Conservation (phyloP, 2,797 vertebrate species). For the Austrolebias charrua region DNA sequence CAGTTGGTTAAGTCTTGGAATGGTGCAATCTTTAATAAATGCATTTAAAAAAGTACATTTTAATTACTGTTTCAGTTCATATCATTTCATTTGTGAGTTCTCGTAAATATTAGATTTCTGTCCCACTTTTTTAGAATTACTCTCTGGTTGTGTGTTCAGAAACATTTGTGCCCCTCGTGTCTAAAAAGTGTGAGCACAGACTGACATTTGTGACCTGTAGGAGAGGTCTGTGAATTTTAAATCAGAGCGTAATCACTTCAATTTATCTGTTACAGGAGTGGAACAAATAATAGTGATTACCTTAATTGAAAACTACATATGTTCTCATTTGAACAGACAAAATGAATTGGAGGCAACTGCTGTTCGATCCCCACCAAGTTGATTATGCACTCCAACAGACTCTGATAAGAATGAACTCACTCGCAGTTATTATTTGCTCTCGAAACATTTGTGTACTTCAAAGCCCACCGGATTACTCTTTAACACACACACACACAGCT, state of each 20-base stretch:
- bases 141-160: not conserved
- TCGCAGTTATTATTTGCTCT: slow-evolving; percentile 75
- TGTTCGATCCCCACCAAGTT: slow-evolving; percentile 74
- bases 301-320: slow-evolving; percentile 83
- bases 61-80: no score
- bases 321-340: slow-evolving; percentile 79
- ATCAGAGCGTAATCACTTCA: slow-evolving; percentile 70
- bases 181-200: slow-evolving; percentile 18
- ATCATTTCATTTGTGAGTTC: no score
- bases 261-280: slow-evolving; percentile 74
- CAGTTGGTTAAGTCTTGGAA: not conserved
- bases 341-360: slow-evolving; percentile 74
- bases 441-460: slow-evolving; percentile 70
- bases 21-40: no score
- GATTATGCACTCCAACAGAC: slow-evolving; percentile 81
- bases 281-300: slow-evolving; percentile 81
- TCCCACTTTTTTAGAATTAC: not conserved
- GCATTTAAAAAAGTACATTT: no score
- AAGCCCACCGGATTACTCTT: slow-evolving; percentile 59
- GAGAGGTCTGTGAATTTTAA: slow-evolving; percentile 60
- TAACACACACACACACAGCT: slow-evolving; percentile 16
- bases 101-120: no score
- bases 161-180: slow-evolving; percentile 33
- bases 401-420: slow-evolving; percentile 83
- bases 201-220: slow-evolving; percentile 55